Percentiles rank a stretch among this genome's conserved stretches.
phyloP scores from a whole-genome alignment of 2,113 vertebrate species.

The Psittacus erithacus region DNA sequence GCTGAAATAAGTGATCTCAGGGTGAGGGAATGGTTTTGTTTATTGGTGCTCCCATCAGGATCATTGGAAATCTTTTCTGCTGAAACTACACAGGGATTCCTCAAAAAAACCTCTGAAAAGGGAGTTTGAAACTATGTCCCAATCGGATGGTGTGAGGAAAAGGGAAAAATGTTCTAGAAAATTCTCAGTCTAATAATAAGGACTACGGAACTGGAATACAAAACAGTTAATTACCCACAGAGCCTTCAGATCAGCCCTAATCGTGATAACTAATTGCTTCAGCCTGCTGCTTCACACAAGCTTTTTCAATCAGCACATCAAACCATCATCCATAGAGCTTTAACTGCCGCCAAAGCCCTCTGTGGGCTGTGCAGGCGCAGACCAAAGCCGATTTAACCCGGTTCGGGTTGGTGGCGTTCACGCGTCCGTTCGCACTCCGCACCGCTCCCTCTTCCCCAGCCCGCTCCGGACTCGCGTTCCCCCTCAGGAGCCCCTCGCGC shows the following conservation, averaged over 20 bases:
- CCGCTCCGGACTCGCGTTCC: too few species aligned
- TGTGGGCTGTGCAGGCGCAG: fast-evolving
- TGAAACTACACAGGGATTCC: background rate
- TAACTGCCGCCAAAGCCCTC: background rate
- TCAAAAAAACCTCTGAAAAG: background rate
- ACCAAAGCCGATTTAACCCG: too few species aligned
- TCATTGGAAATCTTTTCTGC: background rate
- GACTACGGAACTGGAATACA: background rate
- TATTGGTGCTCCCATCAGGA: background rate
- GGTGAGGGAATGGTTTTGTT: background rate
- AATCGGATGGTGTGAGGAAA: too few species aligned
- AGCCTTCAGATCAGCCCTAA: background rate
- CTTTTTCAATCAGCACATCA: background rate
- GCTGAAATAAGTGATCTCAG: background rate
- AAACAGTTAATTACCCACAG: background rate
- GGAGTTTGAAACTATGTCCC: background rate
- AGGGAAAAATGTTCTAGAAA: background rate
- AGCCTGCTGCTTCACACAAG: background rate
- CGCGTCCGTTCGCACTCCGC: too few species aligned
- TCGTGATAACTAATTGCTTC: background rate
- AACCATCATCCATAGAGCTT: background rate
- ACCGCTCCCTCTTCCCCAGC: too few species aligned
- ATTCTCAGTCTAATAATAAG: background rate
- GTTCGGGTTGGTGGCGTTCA: too few species aligned
- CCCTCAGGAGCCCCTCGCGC: too few species aligned